A percentile compares a stretch with the other conserved stretches of the same genome.
Conservation (phyloP, 2,797 vertebrate species). For the Dromococcyx pavoninus region DNA sequence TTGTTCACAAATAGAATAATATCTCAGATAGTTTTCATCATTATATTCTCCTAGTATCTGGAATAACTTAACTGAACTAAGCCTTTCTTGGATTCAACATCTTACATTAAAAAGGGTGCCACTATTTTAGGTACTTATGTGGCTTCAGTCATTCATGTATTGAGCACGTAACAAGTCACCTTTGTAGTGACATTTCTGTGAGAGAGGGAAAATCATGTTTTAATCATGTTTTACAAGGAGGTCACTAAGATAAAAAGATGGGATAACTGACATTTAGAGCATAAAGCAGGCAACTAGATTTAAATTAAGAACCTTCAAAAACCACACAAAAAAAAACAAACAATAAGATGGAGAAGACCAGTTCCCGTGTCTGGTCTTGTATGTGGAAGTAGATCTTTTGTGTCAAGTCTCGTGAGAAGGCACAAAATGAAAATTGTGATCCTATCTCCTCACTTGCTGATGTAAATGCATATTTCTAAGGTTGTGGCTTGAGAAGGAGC, state of each 20-base stretch:
- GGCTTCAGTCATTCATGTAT: background rate
- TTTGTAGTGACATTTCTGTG: background rate
- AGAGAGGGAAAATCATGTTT: background rate
- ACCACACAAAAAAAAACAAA: background rate
- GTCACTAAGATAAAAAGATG: background rate
- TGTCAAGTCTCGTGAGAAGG: background rate
- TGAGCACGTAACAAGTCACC: background rate
- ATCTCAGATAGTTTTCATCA: background rate
- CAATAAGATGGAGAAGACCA: background rate
- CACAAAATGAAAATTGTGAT: background rate
- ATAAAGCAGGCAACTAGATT: background rate
- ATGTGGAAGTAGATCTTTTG: background rate
- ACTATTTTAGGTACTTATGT: background rate
- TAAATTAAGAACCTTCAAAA: background rate
- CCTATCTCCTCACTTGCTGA: background rate
- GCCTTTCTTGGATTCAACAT: background rate
- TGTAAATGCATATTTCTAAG: background rate
- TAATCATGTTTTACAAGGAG: background rate
- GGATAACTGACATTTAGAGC: background rate
- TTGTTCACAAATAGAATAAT: background rate
- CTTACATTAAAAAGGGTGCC: background rate
- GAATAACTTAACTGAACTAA: background rate
- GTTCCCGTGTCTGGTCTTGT: background rate
- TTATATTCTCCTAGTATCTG: background rate
- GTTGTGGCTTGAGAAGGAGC: background rate